Evolutionary conservation across 92 coral and sea anemone genomes (phyloP), one percentile per base, ranked within the genome.

Genomic region (Zoanthus solanderi): DNA sequence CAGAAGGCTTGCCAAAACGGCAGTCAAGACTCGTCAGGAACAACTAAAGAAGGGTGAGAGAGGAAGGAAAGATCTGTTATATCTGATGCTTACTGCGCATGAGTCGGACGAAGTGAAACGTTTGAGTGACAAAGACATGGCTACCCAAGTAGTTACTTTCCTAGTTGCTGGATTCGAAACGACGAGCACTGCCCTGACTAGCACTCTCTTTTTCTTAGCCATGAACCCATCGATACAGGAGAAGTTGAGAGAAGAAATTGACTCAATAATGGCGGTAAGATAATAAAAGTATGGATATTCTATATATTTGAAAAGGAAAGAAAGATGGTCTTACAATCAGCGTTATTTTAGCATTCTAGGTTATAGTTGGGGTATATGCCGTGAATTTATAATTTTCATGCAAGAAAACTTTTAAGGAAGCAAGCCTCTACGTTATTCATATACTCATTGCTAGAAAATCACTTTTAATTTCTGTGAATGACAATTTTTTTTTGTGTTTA

Each of bases 11-110:
- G 82, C 68, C n/a, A 8, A 77, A 54, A 12, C 1, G 2, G 66
- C 68, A 12, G 5, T 77, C 28, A 9, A 2, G 6, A 16, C 82
- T 30, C 68, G 82, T 37, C 2, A 6, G 45, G 82, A 77, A 18
- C 61, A 77, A 54, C 67, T 54, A 12, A 30, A 54, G 48, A 77
- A 29, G 34, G 68, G 82, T 53, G 17, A 23, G 9, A 56, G 17
- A 0, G 67, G 46, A 11, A 77, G 82, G 17, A 77, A 77, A 8
- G 82, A 77, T 31, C 46, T 78, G 28, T 37, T 78, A 0, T 18
- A 78, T 4, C 47, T 78, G 67, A 78, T 78, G 67, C 68, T 76
- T 23, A 52, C 81, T 29, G 66, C 81, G 4, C 81, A 48, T 13
- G 81, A 52, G 46, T 76, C 81, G 31, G 66, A 76, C 23, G 60